A percentile compares a stretch with the other conserved stretches of the same genome.
Evolutionary conservation across 2,888 invertebrate genomes (phyloP).

Genomic region (Drosophila formosana): DNA sequence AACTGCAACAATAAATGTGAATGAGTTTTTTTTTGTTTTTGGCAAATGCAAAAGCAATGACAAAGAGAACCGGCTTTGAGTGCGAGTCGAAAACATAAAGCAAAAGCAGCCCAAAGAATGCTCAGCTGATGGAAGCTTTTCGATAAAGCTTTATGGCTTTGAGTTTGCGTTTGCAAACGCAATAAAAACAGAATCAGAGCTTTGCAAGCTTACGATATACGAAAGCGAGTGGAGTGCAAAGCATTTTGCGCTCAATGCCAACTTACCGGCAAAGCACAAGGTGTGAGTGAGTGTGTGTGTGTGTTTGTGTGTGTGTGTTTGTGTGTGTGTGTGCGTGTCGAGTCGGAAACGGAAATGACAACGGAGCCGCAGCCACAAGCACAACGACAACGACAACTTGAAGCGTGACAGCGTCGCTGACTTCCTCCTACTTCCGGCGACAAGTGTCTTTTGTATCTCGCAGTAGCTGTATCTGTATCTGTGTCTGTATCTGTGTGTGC

Average conservation of each 20-base stretch:
- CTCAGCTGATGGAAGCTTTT: conserved; percentile 56
- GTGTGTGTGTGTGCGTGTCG: conserved; percentile 18
- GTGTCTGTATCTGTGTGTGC: conserved; percentile 25
- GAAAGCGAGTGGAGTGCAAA: conserved; percentile 18
- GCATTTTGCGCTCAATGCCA: conserved; percentile 59
- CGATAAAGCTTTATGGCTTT: conserved; percentile 39
- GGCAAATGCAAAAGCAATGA: conserved; percentile 34
- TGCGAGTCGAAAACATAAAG: conserved; percentile 16
- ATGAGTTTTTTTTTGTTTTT: conserved; percentile 21
- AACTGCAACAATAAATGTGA: conserved; percentile 10
- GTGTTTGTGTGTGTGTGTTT: conserved; percentile 15
- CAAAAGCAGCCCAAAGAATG: conserved; percentile 4
- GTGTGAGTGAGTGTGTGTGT: conserved; percentile 11
- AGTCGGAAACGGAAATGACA: conserved; percentile 75
- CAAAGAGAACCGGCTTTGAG: conserved; percentile 52
- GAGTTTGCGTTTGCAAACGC: conserved; percentile 39
- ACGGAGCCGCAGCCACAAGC: conserved; percentile 37
- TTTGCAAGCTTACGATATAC: conserved; percentile 50
- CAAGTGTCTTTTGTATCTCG: conserved; percentile 11
- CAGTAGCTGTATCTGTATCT: neutral
- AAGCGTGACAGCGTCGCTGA: conserved; percentile 47
- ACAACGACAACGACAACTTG: conserved; percentile 12
- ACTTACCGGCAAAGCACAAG: conserved; percentile 51
- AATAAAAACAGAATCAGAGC: conserved; percentile 24
- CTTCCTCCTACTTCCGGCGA: conserved; percentile 50